These are phyloP conservation scores for Drosophila triauraria DNA, from an alignment of 1,140 invertebrate species.

Conservation along the genomic window DNA sequence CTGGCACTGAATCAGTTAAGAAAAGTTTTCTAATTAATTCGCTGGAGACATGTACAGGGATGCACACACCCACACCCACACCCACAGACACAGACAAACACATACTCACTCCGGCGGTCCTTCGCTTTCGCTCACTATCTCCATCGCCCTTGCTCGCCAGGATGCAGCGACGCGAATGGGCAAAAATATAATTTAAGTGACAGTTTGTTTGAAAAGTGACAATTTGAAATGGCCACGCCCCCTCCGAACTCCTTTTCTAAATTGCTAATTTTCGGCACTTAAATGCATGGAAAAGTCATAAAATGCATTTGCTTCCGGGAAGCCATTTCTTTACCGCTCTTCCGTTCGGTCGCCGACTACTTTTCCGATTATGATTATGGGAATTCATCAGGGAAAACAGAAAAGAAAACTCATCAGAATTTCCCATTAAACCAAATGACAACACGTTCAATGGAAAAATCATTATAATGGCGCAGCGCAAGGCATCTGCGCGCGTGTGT, in stretches of 20 bases:
- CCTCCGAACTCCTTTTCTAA: constrained; percentile 30
- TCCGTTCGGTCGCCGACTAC: constrained; percentile 7
- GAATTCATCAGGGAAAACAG: constrained; percentile 41
- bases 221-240: constrained; percentile 48
- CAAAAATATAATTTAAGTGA: constrained; percentile 77
- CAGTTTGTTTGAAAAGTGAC: constrained; percentile 71
- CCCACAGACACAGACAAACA: constrained; percentile 4
- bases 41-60: constrained; percentile 57
- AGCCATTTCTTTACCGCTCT: constrained; percentile 7
- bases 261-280: constrained; percentile 64
- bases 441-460: constrained; percentile 69
- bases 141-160: constrained; percentile 2
- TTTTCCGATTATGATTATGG: constrained; percentile 52
- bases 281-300: constrained; percentile 65
- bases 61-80: constrained; percentile 26
- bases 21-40: constrained; percentile 83
- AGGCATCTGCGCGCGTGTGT: constrained; percentile 9
- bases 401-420: constrained; percentile 67
- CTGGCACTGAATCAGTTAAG: constrained; percentile 79
- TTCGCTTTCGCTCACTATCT: constrained; percentile 10
- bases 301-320: constrained; percentile 64
- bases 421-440: constrained; percentile 73
- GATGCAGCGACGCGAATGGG: constrained; percentile 51
- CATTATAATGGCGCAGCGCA: constrained; percentile 54
- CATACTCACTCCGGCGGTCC: neutral